Conservation (phyloP, 2,888 invertebrate species). For the Agrypnus murinus region DNA sequence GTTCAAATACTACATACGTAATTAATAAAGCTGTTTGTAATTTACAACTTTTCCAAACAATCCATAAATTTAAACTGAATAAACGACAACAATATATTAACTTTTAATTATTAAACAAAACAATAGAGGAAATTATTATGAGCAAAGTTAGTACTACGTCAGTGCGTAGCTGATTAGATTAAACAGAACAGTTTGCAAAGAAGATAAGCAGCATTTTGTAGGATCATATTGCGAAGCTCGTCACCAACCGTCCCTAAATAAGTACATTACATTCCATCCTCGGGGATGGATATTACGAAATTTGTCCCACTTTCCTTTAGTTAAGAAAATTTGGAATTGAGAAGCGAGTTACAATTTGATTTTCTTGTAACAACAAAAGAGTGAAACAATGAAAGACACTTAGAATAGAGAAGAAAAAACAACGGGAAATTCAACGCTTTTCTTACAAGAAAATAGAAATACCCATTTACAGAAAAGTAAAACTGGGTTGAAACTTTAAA, state of each 20-base stretch:
- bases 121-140: constrained; percentile 21
- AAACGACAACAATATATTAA: too few species aligned
- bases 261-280: constrained; percentile 10
- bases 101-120: constrained; percentile 1
- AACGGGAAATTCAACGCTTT: background rate
- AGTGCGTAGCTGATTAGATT: constrained; percentile 26
- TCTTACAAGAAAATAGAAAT: background rate
- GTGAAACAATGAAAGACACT: background rate
- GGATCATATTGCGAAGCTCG: constrained; percentile 12
- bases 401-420: background rate
- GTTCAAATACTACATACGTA: too few species aligned
- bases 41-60: too few species aligned
- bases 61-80: too few species aligned
- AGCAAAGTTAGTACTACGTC: background rate
- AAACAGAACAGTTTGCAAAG: constrained; percentile 18
- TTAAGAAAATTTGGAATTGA: background rate
- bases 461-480: background rate
- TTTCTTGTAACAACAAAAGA: constrained; percentile 2
- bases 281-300: constrained; percentile 2
- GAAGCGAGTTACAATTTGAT: constrained; percentile 9
- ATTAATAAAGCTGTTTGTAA: too few species aligned
- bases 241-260: constrained; percentile 22
- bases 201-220: constrained; percentile 17
- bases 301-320: background rate
- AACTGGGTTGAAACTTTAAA: too few species aligned